phyloP scores from a whole-genome alignment of 2,888 invertebrate species.

The Helobdella robusta region DNA sequence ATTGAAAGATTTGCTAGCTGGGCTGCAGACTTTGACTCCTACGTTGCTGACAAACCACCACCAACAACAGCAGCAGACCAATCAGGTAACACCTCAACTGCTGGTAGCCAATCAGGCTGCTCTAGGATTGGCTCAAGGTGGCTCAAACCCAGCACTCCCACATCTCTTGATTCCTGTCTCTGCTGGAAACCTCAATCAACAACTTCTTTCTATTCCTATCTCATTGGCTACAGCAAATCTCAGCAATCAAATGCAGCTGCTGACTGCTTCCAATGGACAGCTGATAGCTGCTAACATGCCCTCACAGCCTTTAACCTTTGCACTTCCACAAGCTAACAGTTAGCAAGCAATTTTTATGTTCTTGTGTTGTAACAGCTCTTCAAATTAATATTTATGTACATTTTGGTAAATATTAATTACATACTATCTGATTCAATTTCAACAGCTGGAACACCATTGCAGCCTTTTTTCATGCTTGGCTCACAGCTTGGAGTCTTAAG shows the following conservation, averaged over 20 bases:
- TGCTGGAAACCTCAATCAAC: constrained; percentile 87
- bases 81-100: constrained; percentile 14
- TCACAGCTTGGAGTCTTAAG: constrained; percentile 20
- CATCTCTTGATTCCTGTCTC: constrained; percentile 89
- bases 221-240: constrained; percentile 48
- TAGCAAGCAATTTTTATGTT: background rate
- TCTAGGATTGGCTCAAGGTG: background rate
- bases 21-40: constrained; percentile 7
- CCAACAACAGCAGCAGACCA: constrained; percentile 6
- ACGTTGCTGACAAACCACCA: constrained; percentile 3
- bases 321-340: constrained; percentile 10
- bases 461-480: constrained; percentile 19
- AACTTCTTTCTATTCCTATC: constrained; percentile 86
- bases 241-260: constrained; percentile 52
- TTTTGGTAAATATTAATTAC: no score
- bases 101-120: constrained; percentile 11
- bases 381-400: no score
- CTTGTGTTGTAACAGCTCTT: no score
- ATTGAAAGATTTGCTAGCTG: constrained; percentile 1
- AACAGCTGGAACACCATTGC: background rate
- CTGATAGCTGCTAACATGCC: constrained; percentile 68
- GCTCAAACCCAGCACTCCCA: constrained; percentile 41
- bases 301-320: constrained; percentile 10
- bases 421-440: no score
- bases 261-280: constrained; percentile 74